Conservation (phyloP, 1,140 invertebrate genomes). For the Cydia strobilella region DNA sequence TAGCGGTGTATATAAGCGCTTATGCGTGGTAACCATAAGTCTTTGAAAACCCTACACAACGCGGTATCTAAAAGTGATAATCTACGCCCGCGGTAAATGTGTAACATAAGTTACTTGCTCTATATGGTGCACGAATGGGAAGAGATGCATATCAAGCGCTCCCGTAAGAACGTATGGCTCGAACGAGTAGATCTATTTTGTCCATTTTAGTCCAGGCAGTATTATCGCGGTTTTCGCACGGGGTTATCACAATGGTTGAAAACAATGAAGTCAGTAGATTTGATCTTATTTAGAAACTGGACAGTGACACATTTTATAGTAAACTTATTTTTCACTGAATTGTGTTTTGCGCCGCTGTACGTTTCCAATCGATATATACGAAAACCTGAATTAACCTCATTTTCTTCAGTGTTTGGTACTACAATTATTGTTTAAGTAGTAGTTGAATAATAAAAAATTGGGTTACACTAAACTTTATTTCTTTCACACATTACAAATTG, state of each 20-base stretch:
- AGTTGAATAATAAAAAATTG: no score
- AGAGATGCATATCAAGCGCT: constrained; percentile 10
- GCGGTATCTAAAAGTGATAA: neutral
- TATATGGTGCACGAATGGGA: constrained; percentile 6
- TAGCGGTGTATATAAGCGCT: neutral
- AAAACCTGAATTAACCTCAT: no score
- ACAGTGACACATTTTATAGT: neutral
- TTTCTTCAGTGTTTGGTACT: no score
- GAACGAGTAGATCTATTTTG: neutral
- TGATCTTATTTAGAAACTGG: neutral
- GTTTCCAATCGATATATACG: no score
- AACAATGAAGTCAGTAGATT: neutral
- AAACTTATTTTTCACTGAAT: no score
- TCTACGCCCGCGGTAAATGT: neutral
- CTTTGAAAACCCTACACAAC: neutral
- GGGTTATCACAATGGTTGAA: neutral
- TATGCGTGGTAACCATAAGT: neutral
- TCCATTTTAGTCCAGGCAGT: neutral
- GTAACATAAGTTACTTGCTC: neutral
- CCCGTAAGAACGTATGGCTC: neutral
- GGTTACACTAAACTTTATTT: no score
- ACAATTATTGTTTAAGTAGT: no score
- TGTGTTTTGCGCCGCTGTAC: no score
- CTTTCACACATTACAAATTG: neutral
- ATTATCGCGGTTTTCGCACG: neutral